phyloP scores from a whole-genome alignment of 1,140 invertebrate species.

The Leptopilina boulardi region DNA sequence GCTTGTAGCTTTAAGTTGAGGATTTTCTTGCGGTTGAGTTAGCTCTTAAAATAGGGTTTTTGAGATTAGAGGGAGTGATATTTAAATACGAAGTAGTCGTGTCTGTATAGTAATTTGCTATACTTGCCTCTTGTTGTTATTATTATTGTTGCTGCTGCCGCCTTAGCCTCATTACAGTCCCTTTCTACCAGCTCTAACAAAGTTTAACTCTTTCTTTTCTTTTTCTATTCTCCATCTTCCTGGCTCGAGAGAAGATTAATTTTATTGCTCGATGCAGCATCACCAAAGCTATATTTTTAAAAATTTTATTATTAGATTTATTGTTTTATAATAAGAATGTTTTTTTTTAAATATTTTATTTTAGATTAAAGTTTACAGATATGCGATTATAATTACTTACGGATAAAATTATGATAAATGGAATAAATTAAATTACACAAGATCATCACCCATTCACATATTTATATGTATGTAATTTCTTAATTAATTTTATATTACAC shows the following conservation, averaged over 20 bases:
- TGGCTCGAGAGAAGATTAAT: constrained; percentile 26
- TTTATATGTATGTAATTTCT: no score
- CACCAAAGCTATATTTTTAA: no score
- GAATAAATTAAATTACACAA: no score
- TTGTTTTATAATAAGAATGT: no score
- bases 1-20: constrained; percentile 4
- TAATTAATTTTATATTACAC: no score
- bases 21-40: constrained; percentile 20
- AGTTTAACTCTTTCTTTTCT: constrained; percentile 44
- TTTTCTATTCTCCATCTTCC: neutral
- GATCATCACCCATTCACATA: no score
- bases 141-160: neutral
- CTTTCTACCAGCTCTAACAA: neutral
- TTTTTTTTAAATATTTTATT: no score
- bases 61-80: constrained; percentile 50
- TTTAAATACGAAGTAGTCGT: constrained; percentile 40
- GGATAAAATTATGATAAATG: no score
- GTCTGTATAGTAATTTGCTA: constrained; percentile 36
- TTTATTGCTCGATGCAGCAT: constrained; percentile 31
- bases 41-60: constrained; percentile 18
- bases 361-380: no score
- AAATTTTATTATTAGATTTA: no score
- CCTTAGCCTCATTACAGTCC: neutral
- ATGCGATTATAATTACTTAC: no score
- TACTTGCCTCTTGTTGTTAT: neutral